Evolutionary conservation across 2,113 vertebrate genomes (phyloP).

Genomic region (Pseudorhombus dupliciocellatus): DNA sequence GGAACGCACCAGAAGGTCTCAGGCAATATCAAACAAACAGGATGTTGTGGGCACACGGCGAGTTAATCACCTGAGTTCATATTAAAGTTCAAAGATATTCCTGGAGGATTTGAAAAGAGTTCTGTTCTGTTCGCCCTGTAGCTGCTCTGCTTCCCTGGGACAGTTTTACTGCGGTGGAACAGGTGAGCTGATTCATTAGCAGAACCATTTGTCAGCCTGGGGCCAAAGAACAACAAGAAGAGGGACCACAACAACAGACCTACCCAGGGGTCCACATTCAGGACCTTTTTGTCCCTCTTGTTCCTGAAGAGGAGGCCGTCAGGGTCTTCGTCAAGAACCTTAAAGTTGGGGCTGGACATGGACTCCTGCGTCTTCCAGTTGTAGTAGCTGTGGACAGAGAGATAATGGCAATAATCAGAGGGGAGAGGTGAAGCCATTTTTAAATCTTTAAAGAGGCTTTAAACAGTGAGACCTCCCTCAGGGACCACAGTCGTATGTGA

Average conservation of each 20-base stretch:
- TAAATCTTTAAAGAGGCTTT: neutral
- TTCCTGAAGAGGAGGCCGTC: slow-evolving; percentile 87
- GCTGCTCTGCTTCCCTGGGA: neutral
- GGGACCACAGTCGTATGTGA: neutral
- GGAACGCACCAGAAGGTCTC: neutral
- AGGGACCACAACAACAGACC: slow-evolving; percentile 28
- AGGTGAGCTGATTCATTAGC: slow-evolving; percentile 43
- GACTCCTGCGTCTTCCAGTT: slow-evolving; percentile 86
- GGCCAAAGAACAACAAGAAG: slow-evolving; percentile 20
- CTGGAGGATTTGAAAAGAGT: too few species aligned
- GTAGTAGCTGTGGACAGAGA: slow-evolving; percentile 83
- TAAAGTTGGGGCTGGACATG: slow-evolving; percentile 85
- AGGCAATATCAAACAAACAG: neutral
- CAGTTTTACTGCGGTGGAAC: slow-evolving; percentile 44
- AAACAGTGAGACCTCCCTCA: neutral
- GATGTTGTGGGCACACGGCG: too few species aligned
- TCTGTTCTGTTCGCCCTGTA: neutral
- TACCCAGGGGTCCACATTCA: slow-evolving; percentile 88
- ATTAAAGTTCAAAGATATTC: too few species aligned
- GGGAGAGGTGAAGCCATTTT: neutral
- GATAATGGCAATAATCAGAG: neutral
- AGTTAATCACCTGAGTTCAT: too few species aligned
- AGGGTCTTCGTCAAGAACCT: slow-evolving; percentile 84
- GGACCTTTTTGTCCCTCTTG: slow-evolving; percentile 84
- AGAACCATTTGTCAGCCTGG: slow-evolving; percentile 32